Evolutionary conservation across 2,888 invertebrate species (phyloP).

Genomic region (Eucriotettix oculatus): DNA sequence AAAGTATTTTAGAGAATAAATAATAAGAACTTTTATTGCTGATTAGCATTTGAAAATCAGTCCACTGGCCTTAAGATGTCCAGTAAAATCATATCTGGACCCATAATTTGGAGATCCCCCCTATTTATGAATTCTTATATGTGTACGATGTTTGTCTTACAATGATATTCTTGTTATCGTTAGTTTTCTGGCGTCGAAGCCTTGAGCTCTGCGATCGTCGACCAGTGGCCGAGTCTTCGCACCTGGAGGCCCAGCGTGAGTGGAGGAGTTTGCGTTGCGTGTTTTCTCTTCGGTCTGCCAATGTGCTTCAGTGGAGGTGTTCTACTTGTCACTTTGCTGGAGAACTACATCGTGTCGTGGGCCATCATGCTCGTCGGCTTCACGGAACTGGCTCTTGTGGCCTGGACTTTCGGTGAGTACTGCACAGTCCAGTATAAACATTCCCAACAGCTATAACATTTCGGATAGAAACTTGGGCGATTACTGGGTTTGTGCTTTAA

Average conservation of each 20-base stretch:
- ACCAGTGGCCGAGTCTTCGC: constrained; percentile 43
- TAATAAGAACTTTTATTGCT: too few relatives aligned
- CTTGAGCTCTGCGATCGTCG: constrained; percentile 48
- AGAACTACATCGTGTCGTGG: constrained; percentile 65
- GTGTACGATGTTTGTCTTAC: constrained; percentile 15
- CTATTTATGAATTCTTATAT: neutral
- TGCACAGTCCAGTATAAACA: too few relatives aligned
- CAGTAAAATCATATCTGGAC: too few relatives aligned
- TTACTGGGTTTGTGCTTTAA: too few relatives aligned
- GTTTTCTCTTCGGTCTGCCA: constrained; percentile 53
- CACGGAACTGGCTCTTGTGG: constrained; percentile 44
- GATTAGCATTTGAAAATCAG: too few relatives aligned
- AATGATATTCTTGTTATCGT: too few relatives aligned
- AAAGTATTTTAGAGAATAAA: too few relatives aligned
- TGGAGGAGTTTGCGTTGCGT: constrained; percentile 41
- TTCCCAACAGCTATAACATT: too few relatives aligned
- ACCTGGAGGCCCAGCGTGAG: constrained; percentile 38
- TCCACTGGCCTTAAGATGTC: too few relatives aligned
- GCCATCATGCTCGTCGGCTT: constrained; percentile 53
- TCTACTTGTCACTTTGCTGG: constrained; percentile 52
- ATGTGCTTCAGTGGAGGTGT: constrained; percentile 63
- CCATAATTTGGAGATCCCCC: neutral
- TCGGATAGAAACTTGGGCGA: too few relatives aligned
- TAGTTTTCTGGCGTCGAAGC: constrained; percentile 56
- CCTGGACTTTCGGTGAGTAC: constrained; percentile 46